phyloP scores from a whole-genome alignment of 2,888 invertebrate species.

The Apotomis capreana region DNA sequence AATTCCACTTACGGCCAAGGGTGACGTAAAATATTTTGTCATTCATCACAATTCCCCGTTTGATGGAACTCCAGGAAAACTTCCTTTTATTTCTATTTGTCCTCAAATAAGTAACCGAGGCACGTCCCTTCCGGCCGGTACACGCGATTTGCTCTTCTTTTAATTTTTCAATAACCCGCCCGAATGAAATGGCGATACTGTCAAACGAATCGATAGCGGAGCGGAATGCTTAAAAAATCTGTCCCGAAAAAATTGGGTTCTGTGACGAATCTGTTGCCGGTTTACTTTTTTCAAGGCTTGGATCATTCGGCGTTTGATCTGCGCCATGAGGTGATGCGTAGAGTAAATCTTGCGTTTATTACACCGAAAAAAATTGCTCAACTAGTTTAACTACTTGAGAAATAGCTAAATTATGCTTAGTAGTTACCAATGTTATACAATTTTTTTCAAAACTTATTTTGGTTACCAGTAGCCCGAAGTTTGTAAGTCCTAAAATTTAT shows the following conservation, averaged over 20 bases:
- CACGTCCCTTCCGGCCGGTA: slow-evolving; percentile 11
- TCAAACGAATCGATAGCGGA: slow-evolving; percentile 13
- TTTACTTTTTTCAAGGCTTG: not conserved
- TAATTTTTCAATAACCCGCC: slow-evolving; percentile 22
- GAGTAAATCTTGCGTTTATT: not conserved
- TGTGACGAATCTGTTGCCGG: not conserved
- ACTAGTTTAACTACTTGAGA: too few relatives aligned
- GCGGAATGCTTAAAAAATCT: slow-evolving; percentile 9
- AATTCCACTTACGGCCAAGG: too few relatives aligned
- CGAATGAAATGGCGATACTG: slow-evolving; percentile 17
- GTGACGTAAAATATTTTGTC: not conserved
- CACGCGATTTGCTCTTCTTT: slow-evolving; percentile 15
- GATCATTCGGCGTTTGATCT: not conserved
- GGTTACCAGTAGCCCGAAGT: too few relatives aligned
- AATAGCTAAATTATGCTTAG: too few relatives aligned
- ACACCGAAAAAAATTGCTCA: not conserved
- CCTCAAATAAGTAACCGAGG: slow-evolving; percentile 16
- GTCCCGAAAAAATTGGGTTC: not conserved
- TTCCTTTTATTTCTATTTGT: not conserved
- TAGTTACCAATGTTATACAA: too few relatives aligned
- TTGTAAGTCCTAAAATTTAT: too few relatives aligned
- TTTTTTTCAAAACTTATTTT: too few relatives aligned
- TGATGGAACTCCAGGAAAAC: not conserved
- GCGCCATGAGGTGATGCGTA: not conserved
- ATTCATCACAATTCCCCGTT: not conserved